A percentile compares a stretch with the other conserved stretches of the same genome.
These are phyloP conservation scores for Leuctra nigra DNA, from an alignment of 2,888 invertebrate genomes.

Conservation along the genomic window DNA sequence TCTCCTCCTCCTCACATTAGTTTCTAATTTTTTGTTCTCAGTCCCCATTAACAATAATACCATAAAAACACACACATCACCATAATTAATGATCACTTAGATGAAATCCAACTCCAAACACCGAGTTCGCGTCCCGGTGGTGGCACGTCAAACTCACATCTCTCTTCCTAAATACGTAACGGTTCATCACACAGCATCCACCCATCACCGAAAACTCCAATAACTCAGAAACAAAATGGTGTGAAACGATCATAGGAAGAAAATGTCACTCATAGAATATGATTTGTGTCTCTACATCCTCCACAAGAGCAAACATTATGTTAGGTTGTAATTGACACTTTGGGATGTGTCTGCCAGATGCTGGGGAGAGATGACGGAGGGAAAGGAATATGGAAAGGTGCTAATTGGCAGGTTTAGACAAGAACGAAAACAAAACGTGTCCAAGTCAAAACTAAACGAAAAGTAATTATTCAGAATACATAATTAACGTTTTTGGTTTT, in stretches of 20 bases:
- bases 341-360: constrained; percentile 9
- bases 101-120: not conserved
- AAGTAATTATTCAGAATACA: constrained; percentile 13
- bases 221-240: constrained; percentile 4
- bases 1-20: no score
- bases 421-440: not conserved
- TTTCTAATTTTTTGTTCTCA: no score
- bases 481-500: constrained; percentile 6
- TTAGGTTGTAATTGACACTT: constrained; percentile 9
- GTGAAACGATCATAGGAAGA: constrained; percentile 1
- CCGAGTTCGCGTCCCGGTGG: not conserved
- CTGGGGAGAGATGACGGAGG: not conserved
- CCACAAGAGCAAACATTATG: constrained; percentile 11
- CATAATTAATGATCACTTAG: not conserved
- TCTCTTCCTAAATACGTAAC: not conserved
- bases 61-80: no score
- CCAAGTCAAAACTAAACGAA: constrained; percentile 6
- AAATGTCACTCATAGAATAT: constrained; percentile 2
- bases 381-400: not conserved
- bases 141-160: not conserved
- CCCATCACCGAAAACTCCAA: not conserved
- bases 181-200: not conserved
- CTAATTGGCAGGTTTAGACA: constrained; percentile 16
- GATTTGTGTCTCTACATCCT: constrained; percentile 5
- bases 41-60: no score